A percentile compares a stretch with the other conserved stretches of the same genome.
Evolutionary conservation across 2,888 invertebrate species (phyloP).

Genomic region (Scaptomyza flava): DNA sequence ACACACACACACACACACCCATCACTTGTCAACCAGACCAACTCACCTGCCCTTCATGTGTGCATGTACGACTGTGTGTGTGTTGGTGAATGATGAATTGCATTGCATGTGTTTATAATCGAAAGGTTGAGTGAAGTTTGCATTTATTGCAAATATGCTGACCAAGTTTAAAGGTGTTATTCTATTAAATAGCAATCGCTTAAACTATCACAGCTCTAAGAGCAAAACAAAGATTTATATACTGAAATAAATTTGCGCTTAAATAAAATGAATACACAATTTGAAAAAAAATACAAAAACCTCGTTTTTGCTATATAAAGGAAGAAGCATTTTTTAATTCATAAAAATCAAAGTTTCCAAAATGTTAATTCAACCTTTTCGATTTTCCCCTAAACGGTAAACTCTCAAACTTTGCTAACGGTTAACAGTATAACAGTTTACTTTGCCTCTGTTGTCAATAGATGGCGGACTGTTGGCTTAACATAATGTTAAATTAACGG

Average conservation of each 20-base stretch:
- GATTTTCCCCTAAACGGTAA: conserved; percentile 40
- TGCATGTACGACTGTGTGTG: conserved; percentile 10
- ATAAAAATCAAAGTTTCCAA: background rate
- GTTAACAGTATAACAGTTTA: conserved; percentile 62
- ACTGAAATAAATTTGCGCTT: background rate
- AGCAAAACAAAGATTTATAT: background rate
- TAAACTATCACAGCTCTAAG: background rate
- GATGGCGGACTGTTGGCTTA: conserved; percentile 24
- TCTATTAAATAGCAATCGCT: conserved; percentile 15
- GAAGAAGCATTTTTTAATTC: background rate
- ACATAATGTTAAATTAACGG: conserved; percentile 30
- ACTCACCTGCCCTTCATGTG: conserved; percentile 10
- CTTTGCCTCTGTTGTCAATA: conserved; percentile 24
- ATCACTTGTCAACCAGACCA: background rate
- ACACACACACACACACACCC: background rate
- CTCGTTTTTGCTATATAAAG: background rate
- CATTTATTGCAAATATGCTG: conserved; percentile 63
- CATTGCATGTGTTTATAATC: conserved; percentile 55
- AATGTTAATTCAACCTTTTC: conserved; percentile 39
- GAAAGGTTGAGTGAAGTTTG: conserved; percentile 47
- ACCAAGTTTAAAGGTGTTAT: conserved; percentile 58
- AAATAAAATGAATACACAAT: background rate
- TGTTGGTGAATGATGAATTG: conserved; percentile 72
- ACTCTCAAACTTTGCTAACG: conserved; percentile 66
- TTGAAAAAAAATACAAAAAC: background rate